These are phyloP conservation scores for Acanthiza pusilla DNA, from an alignment of 2,797 vertebrate species.

Conservation along the genomic window DNA sequence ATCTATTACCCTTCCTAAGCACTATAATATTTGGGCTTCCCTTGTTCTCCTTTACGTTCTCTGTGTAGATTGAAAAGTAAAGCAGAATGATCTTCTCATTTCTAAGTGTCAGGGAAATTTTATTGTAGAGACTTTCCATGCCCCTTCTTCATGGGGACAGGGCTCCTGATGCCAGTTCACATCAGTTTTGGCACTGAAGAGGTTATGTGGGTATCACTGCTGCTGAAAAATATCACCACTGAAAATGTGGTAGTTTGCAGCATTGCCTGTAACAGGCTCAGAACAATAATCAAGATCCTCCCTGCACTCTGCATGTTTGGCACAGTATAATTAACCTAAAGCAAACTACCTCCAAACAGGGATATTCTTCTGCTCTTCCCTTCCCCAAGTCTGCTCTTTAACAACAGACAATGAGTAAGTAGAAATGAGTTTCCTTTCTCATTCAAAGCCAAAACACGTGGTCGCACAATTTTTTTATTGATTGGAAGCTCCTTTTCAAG, in stretches of 20 bases:
- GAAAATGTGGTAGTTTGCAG: background rate
- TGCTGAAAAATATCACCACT: background rate
- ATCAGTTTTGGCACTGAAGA: background rate
- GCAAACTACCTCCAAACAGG: background rate
- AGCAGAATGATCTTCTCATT: background rate
- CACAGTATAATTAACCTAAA: background rate
- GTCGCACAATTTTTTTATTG: background rate
- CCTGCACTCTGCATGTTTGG: background rate
- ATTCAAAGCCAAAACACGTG: background rate
- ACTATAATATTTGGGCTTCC: background rate
- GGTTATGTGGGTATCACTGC: rapidly evolving
- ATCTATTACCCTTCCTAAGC: background rate
- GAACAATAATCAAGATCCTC: background rate
- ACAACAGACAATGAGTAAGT: background rate
- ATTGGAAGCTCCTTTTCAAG: background rate
- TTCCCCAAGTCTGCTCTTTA: background rate
- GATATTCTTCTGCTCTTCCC: background rate
- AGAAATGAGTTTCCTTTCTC: background rate
- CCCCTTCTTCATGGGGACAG: background rate
- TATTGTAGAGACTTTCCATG: rapidly evolving
- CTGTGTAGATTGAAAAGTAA: background rate
- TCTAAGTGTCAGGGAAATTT: background rate
- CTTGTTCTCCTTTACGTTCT: rapidly evolving
- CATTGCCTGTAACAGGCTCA: background rate
- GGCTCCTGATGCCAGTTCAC: background rate